These are phyloP conservation scores for Noctua pronuba DNA, from an alignment of 2,888 invertebrate genomes.

Conservation along the genomic window DNA sequence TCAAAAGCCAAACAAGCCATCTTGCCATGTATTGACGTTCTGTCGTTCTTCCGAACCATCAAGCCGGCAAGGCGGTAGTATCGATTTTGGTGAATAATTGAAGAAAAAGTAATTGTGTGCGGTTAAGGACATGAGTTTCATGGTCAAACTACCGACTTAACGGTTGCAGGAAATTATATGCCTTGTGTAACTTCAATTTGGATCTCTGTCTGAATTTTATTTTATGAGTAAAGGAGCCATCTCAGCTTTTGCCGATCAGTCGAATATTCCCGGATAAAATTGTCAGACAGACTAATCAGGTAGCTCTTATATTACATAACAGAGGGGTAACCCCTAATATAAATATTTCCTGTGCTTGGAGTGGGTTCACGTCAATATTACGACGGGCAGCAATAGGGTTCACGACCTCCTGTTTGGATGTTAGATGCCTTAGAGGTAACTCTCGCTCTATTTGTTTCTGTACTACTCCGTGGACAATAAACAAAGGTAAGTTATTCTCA, in stretches of 20 bases:
- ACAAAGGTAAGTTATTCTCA: not conserved
- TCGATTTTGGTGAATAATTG: constrained; percentile 62
- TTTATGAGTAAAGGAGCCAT: not conserved
- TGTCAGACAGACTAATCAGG: not conserved
- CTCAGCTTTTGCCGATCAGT: fast-evolving
- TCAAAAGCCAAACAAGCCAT: not conserved
- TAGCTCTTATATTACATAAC: not conserved
- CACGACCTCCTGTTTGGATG: not conserved
- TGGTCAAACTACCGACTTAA: not conserved
- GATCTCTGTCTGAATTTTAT: not conserved
- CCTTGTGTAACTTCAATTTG: not conserved
- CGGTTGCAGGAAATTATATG: not conserved
- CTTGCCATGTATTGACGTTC: constrained; percentile 3
- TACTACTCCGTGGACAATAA: not conserved
- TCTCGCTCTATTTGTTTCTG: not conserved
- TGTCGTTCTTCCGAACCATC: not conserved
- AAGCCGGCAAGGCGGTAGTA: constrained; percentile 35
- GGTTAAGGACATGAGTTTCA: constrained; percentile 28
- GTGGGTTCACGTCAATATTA: not conserved
- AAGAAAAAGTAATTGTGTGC: constrained; percentile 42
- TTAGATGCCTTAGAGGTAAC: not conserved
- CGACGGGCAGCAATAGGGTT: not conserved
- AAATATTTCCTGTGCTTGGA: not conserved
- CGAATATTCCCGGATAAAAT: not conserved
- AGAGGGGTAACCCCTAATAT: not conserved